phyloP scores from a whole-genome alignment of 2,797 vertebrate species.

The Poecilia picta region DNA sequence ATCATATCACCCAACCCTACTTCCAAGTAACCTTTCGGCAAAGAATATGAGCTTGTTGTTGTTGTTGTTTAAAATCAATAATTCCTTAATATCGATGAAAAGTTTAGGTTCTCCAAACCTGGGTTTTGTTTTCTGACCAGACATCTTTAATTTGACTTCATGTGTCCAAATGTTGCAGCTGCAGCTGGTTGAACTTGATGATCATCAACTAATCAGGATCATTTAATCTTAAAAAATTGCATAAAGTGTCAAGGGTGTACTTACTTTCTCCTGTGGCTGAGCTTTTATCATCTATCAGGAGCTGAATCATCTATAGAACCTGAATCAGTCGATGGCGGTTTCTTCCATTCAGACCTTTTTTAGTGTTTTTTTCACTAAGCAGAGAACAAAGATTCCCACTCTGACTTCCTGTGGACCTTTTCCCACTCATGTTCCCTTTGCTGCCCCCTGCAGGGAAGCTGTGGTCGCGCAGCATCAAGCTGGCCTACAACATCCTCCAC shows the following conservation, averaged over 20 bases:
- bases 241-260: neutral
- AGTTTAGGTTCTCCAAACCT: neutral
- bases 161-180: neutral
- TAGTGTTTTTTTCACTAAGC: neutral
- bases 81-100: too few species aligned
- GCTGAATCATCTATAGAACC: neutral
- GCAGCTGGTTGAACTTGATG: neutral
- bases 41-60: too few species aligned
- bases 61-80: too few species aligned
- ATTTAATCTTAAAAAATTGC: neutral
- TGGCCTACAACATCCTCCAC: slow-evolving; percentile 98
- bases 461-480: slow-evolving; percentile 99
- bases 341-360: neutral
- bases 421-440: slow-evolving; percentile 1
- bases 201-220: neutral
- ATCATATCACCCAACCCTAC: too few species aligned
- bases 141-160: neutral
- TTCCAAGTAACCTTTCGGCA: too few species aligned
- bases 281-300: neutral
- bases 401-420: slow-evolving; percentile 25
- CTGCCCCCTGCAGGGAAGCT: slow-evolving; percentile 88
- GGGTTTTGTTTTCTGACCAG: neutral
- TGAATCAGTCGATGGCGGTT: neutral
- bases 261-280: neutral
- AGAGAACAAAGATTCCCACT: neutral